A percentile compares a stretch with the other conserved stretches of the same genome.
phyloP scores from a whole-genome alignment of 2,797 vertebrate species.

The Natrix natrix region DNA sequence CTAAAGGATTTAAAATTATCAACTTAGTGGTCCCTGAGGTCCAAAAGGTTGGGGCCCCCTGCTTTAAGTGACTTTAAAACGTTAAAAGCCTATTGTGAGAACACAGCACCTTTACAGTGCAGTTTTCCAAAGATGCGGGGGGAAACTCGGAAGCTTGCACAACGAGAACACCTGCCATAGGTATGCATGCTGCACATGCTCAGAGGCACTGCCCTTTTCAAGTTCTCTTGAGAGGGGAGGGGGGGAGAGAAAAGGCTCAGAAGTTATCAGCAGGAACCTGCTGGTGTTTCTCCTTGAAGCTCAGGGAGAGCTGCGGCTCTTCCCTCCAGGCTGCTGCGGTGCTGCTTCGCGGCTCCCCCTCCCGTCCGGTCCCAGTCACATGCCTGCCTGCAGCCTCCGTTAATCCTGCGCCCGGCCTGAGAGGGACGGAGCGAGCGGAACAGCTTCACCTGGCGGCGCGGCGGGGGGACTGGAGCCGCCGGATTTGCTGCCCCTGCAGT shows the following conservation, averaged over 20 bases:
- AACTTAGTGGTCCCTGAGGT: too few species aligned
- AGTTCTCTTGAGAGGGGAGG: not conserved
- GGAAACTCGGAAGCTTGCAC: too few species aligned
- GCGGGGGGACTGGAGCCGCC: not conserved
- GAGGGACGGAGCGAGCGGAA: not conserved
- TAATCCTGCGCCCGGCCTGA: conserved; percentile 3
- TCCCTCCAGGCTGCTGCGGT: not conserved
- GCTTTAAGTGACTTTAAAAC: not conserved
- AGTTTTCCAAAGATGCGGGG: not conserved
- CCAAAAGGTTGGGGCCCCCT: too few species aligned
- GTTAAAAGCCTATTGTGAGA: not conserved
- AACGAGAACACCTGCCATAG: not conserved
- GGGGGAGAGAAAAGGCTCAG: not conserved
- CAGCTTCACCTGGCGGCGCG: not conserved
- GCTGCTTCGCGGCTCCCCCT: not conserved
- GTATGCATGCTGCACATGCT: not conserved
- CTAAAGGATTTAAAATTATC: too few species aligned
- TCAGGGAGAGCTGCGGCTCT: not conserved
- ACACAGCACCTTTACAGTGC: not conserved
- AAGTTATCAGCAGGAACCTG: not conserved
- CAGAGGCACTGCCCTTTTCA: not conserved
- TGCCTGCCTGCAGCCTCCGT: not conserved
- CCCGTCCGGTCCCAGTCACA: not conserved
- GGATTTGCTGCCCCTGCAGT: conserved; percentile 17
- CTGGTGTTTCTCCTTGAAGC: too few species aligned